Base-by-base conservation (phyloP, 2,797 vertebrate species). In the Limnodromus scolopaceus region DNA sequence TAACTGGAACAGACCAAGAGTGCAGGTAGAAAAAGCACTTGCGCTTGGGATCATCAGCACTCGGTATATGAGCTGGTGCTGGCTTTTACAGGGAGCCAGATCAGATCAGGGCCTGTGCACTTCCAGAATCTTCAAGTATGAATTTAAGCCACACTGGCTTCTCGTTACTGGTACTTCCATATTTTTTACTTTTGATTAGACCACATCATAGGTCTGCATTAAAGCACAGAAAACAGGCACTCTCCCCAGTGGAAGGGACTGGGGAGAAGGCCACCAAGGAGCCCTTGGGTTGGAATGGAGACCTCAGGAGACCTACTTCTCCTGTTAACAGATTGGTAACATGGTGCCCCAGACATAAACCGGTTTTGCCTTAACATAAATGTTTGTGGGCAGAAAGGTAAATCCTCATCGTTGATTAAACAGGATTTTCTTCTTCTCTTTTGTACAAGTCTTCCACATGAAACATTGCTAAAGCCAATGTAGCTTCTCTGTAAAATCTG, bases 401-500 rank as follows among this genome's bases (percentile, higher is more conserved):
- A 80, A 76, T 72, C 49, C 68, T 43, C 39, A 72, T 64, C 94
- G 71, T 32, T 97, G 43, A 89, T 77, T 89, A 94, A 93, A 74
- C 27, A 25, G 38, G 30, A 12, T 36, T 75, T 38, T 70, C 11
- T 49, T 13, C 7, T 63, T 36, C 2, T 1, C 28, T 92, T 92
- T 80, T 48, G 76, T 77, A 63, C 70, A 77, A 70, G 89, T 87
- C 87, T 93, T 72, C 75, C 61, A 83, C 68, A 14, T 18, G 46
- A 93, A 66, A 92, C 94, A 94, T 54, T 80, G 68, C 93, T 96
- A 94, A 95, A 97, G 90, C 89, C 92, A 95, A 81, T 74, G 87
- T 74, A 92, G 94, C 82, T 92, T 91, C 95, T 87, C 95, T 87
- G 92, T 61, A 81, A 61, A 30, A 28, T 51, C 13, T 74, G 53